Evolutionary conservation across 2,113 vertebrate species (phyloP).

Genomic region (Siphamia tubifer): DNA sequence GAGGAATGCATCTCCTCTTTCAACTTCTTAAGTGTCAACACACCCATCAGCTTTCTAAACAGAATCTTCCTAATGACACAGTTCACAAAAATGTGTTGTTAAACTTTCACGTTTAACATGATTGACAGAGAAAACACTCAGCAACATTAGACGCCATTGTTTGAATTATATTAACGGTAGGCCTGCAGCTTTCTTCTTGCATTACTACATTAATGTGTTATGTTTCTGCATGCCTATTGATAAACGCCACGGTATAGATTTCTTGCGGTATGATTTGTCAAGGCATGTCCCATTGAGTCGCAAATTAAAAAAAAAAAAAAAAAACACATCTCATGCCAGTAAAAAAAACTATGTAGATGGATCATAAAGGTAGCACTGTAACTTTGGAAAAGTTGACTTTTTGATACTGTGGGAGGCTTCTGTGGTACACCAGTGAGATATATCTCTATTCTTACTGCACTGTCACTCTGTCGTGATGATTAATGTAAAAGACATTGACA

Average conservation of each 20-base stretch:
- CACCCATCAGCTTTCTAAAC: background rate
- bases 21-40: slow-evolving; percentile 39
- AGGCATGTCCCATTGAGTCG: background rate
- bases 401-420: slow-evolving; percentile 12
- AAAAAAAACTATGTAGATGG: background rate
- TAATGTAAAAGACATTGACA: slow-evolving; percentile 75
- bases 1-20: slow-evolving; percentile 53
- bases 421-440: slow-evolving; percentile 24
- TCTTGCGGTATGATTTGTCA: background rate
- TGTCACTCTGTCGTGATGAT: slow-evolving; percentile 69
- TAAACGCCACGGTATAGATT: background rate
- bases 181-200: background rate
- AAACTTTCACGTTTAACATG: background rate
- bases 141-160: background rate
- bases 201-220: background rate
- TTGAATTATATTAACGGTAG: background rate
- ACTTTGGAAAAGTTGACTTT: slow-evolving; percentile 53
- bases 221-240: background rate
- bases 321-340: too few relatives aligned
- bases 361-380: background rate
- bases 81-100: background rate
- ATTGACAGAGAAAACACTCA: background rate
- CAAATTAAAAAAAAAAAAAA: background rate
- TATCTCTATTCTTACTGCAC: slow-evolving; percentile 51
- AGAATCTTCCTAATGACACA: background rate